A percentile compares a stretch with the other conserved stretches of the same genome.
phyloP scores from a whole-genome alignment of 2,113 vertebrate genomes.

The Callorhinus ursinus region DNA sequence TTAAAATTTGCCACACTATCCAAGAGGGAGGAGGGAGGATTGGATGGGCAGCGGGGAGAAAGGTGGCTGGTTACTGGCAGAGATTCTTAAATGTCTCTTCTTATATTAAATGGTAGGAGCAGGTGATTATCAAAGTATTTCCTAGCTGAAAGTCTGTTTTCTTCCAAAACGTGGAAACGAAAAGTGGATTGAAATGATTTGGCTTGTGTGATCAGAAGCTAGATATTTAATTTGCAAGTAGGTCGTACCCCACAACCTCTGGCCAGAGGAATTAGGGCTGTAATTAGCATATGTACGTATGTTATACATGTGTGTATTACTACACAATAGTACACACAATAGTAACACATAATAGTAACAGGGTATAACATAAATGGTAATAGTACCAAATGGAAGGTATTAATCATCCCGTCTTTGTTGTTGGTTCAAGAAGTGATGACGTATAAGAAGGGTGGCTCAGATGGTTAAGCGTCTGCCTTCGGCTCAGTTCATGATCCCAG shows the following conservation, averaged over 20 bases:
- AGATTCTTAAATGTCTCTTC: neutral
- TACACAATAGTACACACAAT: neutral
- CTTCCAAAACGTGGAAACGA: slow-evolving; percentile 17
- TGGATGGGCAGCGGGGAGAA: neutral
- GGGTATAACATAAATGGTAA: neutral
- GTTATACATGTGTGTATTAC: neutral
- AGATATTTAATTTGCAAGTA: slow-evolving; percentile 18
- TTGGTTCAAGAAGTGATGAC: neutral
- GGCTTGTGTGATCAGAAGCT: neutral
- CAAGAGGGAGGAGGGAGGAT: neutral
- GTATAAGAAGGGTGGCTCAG: neutral
- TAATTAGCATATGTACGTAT: neutral
- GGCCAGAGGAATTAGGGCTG: neutral
- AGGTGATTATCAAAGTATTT: neutral
- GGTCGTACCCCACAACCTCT: neutral
- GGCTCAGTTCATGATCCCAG: too few relatives aligned
- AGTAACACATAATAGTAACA: neutral
- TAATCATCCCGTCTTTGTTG: neutral
- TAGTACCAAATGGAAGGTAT: too few relatives aligned
- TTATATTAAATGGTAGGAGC: neutral
- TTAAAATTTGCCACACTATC: neutral
- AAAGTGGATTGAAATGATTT: neutral
- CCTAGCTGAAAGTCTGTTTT: neutral
- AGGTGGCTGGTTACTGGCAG: too few relatives aligned
- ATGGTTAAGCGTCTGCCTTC: too few relatives aligned